These are phyloP conservation scores for Conus ventricosus DNA, from an alignment of 1,140 invertebrate species.

Conservation along the genomic window DNA sequence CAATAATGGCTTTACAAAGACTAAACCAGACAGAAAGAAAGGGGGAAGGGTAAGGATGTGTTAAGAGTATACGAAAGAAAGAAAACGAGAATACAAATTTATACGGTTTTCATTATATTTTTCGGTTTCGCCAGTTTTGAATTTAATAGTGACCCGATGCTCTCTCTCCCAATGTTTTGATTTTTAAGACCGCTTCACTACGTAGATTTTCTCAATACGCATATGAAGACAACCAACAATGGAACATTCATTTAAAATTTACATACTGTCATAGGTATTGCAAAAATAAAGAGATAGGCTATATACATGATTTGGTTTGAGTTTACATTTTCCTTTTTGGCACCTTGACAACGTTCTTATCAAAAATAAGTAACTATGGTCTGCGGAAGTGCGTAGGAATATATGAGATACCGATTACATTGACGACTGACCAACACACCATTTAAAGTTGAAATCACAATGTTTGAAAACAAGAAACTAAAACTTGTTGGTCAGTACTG, in stretches of 20 bases:
- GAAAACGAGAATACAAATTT: too few relatives aligned
- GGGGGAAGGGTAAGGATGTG: too few relatives aligned
- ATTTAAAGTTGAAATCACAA: constrained; percentile 17
- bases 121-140: not conserved
- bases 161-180: not conserved
- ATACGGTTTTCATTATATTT: too few relatives aligned
- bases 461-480: not conserved
- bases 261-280: not conserved
- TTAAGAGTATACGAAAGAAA: too few relatives aligned
- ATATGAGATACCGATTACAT: constrained; percentile 41
- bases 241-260: not conserved
- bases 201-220: not conserved
- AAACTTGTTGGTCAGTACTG: not conserved
- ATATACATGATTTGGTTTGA: not conserved
- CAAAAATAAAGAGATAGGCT: not conserved
- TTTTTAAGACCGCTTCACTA: not conserved
- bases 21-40: too few relatives aligned
- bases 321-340: not conserved
- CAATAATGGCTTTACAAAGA: too few relatives aligned
- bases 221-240: not conserved
- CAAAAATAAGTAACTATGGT: constrained; percentile 40
- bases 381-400: constrained; percentile 45
- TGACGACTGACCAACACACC: constrained; percentile 38
- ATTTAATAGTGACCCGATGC: not conserved
- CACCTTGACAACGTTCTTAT: not conserved